Evolutionary conservation across 2,113 vertebrate species (phyloP).

Genomic region (Brachirus orientalis): DNA sequence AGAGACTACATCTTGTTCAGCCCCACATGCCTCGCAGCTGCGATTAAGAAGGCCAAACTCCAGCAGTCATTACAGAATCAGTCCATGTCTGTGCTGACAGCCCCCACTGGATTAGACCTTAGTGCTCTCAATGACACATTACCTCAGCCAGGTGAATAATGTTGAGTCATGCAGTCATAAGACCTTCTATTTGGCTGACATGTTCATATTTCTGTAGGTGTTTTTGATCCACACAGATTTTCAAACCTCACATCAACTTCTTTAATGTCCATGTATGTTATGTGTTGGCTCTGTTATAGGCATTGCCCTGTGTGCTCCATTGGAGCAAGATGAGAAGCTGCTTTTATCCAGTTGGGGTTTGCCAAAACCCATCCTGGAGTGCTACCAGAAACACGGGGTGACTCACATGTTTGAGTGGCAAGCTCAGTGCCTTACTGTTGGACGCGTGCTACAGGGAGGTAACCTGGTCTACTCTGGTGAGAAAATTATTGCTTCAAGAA

Average conservation of each 20-base stretch:
- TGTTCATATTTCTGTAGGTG: neutral
- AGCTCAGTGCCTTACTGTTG: slow-evolving; percentile 92
- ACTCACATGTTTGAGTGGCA: slow-evolving; percentile 97
- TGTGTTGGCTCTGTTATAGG: slow-evolving; percentile 66
- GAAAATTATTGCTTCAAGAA: neutral
- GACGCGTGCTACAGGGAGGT: slow-evolving; percentile 89
- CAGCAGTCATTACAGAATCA: slow-evolving; percentile 58
- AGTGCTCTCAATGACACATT: slow-evolving; percentile 71
- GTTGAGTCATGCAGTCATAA: neutral
- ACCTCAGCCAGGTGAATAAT: slow-evolving; percentile 57
- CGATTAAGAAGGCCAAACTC: slow-evolving; percentile 65
- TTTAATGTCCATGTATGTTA: neutral
- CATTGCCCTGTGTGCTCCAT: slow-evolving; percentile 79
- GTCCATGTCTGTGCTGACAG: slow-evolving; percentile 81
- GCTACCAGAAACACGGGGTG: slow-evolving; percentile 89
- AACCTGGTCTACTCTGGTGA: slow-evolving; percentile 97
- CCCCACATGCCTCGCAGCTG: slow-evolving; percentile 69
- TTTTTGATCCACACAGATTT: too few relatives aligned
- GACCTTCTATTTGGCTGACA: neutral
- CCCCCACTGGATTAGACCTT: slow-evolving; percentile 84
- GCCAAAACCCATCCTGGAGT: slow-evolving; percentile 87
- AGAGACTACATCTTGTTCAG: slow-evolving; percentile 83
- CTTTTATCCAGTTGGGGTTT: slow-evolving; percentile 94
- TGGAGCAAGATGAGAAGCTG: slow-evolving; percentile 85
- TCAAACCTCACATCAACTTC: neutral